Conservation (phyloP, 2,113 vertebrate genomes). For the Kobus ellipsiprymnus region DNA sequence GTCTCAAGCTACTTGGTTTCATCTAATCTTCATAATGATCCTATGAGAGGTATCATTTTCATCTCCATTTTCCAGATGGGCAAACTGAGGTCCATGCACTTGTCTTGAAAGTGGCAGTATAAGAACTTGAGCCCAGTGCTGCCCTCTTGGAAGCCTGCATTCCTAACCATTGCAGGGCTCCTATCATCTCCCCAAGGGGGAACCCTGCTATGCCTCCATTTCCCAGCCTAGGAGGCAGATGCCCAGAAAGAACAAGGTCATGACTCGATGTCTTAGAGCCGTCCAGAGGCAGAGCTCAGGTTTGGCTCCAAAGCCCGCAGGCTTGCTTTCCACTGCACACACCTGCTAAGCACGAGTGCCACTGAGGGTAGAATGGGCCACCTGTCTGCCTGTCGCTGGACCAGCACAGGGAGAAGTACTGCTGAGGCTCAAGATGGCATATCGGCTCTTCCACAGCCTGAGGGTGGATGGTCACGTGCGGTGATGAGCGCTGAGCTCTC, state of each 20-base stretch:
- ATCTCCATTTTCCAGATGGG: not conserved
- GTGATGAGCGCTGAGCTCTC: accelerated
- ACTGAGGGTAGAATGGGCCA: not conserved
- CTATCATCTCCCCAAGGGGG: accelerated
- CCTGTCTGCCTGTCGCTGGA: not conserved
- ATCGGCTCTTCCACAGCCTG: not conserved
- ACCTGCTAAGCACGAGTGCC: not conserved
- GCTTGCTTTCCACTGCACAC: not conserved
- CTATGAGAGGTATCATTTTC: not conserved
- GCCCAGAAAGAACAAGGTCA: too few species aligned
- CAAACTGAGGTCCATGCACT: not conserved
- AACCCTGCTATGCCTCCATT: accelerated
- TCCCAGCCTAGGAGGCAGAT: not conserved
- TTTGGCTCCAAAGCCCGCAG: not conserved
- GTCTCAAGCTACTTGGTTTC: not conserved
- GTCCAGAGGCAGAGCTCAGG: not conserved
- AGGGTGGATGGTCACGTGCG: not conserved
- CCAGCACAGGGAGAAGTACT: not conserved
- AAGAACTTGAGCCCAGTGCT: not conserved
- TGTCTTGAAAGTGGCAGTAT: not conserved
- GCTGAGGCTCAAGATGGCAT: not conserved
- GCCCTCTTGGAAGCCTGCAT: not conserved
- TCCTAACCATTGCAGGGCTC: too few species aligned
- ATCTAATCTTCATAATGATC: not conserved
- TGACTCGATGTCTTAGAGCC: not conserved